phyloP scores from a whole-genome alignment of 2,888 invertebrate species.

The Vesta saturnalis region DNA sequence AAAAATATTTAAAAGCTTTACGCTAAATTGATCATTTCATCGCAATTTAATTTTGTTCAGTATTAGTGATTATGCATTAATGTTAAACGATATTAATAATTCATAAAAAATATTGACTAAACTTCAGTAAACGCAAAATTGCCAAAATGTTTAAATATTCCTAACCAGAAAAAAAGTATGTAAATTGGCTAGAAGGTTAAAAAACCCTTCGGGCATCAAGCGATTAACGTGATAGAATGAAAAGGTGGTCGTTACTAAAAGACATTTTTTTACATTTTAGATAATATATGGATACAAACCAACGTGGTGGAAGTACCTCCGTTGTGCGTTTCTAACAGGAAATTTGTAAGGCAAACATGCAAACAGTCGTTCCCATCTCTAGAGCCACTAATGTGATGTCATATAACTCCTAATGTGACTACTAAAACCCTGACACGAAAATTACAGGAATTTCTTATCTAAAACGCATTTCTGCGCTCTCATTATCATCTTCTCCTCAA shows the following conservation, averaged over 20 bases:
- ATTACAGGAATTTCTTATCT: slow-evolving; percentile 36
- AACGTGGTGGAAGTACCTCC: slow-evolving; percentile 17
- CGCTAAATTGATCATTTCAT: background rate
- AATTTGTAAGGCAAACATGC: slow-evolving; percentile 28
- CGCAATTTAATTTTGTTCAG: background rate
- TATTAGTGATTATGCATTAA: background rate
- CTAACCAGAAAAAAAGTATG: slow-evolving; percentile 6
- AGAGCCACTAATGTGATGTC: slow-evolving; percentile 30
- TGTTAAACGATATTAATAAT: background rate
- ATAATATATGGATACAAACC: slow-evolving; percentile 9
- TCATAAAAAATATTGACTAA: background rate
- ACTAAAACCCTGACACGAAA: slow-evolving; percentile 29
- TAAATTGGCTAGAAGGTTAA: slow-evolving; percentile 3
- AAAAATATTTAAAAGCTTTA: background rate
- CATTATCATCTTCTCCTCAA: slow-evolving; percentile 26
- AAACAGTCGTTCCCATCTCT: slow-evolving; percentile 24
- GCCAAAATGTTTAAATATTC: background rate
- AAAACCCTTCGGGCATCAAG: slow-evolving; percentile 2
- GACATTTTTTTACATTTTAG: slow-evolving; percentile 9
- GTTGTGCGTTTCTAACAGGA: slow-evolving; percentile 24
- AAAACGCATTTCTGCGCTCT: slow-evolving; percentile 33
- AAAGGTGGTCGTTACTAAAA: slow-evolving; percentile 9
- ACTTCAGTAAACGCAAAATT: background rate
- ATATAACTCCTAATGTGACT: slow-evolving; percentile 33
- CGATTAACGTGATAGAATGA: slow-evolving; percentile 7